Conservation (phyloP, 2,113 vertebrate species). For the Coreoperca whiteheadi region DNA sequence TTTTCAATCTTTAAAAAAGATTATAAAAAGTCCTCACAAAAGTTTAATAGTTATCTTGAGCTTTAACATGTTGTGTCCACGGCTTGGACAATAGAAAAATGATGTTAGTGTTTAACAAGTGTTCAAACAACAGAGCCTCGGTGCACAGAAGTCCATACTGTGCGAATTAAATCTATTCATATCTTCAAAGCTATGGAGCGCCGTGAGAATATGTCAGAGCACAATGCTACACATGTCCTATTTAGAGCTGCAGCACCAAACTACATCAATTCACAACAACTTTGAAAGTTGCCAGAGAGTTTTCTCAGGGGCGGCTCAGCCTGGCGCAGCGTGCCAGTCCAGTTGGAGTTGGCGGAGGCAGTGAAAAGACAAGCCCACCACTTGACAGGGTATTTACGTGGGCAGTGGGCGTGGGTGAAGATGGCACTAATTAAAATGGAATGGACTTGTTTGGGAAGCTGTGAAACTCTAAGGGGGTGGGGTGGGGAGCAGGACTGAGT, state of each 20-base stretch:
- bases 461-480: conserved; percentile 79
- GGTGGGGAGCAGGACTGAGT: not conserved
- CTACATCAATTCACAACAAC: conserved; percentile 65
- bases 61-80: not conserved
- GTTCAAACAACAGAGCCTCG: conserved; percentile 1
- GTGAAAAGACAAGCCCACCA: conserved; percentile 80
- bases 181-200: conserved; percentile 40
- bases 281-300: conserved; percentile 80
- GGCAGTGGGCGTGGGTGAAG: conserved; percentile 84
- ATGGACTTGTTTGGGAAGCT: conserved; percentile 88
- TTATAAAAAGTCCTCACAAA: not conserved
- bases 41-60: conserved; percentile 9
- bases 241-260: conserved; percentile 68
- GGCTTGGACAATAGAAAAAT: not conserved
- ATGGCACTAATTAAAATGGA: conserved; percentile 87
- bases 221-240: conserved; percentile 71
- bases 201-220: conserved; percentile 70
- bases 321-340: conserved; percentile 65
- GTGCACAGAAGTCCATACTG: conserved; percentile 38
- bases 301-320: conserved; percentile 75
- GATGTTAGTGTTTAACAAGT: conserved; percentile 40
- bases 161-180: conserved; percentile 46
- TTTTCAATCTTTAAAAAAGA: not conserved
- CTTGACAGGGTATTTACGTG: conserved; percentile 82
- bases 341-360: conserved; percentile 76